Evolutionary conservation across 2,888 invertebrate genomes (phyloP).

Genomic region (Callinectes sapidus): DNA sequence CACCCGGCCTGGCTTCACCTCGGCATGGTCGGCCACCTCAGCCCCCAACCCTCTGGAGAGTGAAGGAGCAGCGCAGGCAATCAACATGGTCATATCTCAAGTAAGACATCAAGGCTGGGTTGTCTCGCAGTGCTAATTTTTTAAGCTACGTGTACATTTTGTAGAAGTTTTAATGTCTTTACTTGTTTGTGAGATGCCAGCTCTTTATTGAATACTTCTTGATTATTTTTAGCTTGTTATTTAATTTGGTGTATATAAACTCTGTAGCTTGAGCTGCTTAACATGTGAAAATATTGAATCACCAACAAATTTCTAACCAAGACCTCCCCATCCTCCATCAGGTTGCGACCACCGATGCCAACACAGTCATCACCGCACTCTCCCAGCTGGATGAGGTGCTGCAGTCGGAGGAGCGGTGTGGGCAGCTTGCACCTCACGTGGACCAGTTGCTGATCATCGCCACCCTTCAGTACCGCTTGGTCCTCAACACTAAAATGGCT

Average conservation of each 20-base stretch:
- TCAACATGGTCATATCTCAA: slow-evolving; percentile 73
- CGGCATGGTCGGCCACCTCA: slow-evolving; percentile 30
- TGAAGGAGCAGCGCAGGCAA: slow-evolving; percentile 72
- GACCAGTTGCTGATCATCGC: slow-evolving; percentile 82
- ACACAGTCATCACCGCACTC: slow-evolving; percentile 82
- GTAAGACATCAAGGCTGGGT: slow-evolving; percentile 25
- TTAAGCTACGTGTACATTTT: neutral
- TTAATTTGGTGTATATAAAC: neutral
- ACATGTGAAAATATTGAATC: neutral
- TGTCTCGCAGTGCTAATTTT: neutral
- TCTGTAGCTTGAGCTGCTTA: no score
- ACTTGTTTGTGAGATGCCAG: neutral
- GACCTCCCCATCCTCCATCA: slow-evolving; percentile 75
- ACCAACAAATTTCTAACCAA: neutral
- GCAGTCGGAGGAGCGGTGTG: slow-evolving; percentile 75
- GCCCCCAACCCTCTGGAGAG: slow-evolving; percentile 39
- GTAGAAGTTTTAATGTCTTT: neutral
- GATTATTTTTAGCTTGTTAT: neutral
- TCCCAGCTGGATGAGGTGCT: slow-evolving; percentile 84
- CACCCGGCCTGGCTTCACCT: slow-evolving; percentile 65
- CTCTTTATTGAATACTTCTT: neutral
- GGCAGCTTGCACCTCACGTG: slow-evolving; percentile 79
- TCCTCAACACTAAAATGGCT: slow-evolving; percentile 73
- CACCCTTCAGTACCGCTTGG: slow-evolving; percentile 81
- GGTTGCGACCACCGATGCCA: slow-evolving; percentile 82